Percentiles rank a stretch among this genome's conserved stretches.
These are phyloP conservation scores for Apodemia duryi DNA, from an alignment of 2,888 invertebrate genomes.

Conservation along the genomic window DNA sequence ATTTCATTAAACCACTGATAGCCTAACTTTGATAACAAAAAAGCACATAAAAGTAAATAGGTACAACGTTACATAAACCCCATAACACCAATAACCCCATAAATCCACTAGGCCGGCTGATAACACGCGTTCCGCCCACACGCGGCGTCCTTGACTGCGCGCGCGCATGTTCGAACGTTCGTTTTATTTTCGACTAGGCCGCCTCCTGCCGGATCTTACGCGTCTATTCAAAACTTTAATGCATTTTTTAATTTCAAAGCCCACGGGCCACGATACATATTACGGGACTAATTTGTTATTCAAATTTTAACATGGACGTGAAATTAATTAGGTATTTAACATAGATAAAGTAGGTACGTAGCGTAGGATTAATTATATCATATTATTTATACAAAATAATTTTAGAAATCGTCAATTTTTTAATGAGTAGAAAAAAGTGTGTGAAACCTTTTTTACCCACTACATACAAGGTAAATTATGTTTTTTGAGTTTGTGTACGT, in stretches of 20 bases:
- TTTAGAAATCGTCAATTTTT: too few species aligned
- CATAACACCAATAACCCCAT: slow-evolving; percentile 18
- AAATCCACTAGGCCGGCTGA: slow-evolving; percentile 15
- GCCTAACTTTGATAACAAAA: not conserved
- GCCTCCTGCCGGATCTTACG: slow-evolving; percentile 7
- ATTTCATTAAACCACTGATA: too few species aligned
- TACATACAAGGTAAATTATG: too few species aligned
- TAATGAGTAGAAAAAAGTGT: too few species aligned
- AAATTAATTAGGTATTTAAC: not conserved
- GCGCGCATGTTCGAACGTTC: not conserved
- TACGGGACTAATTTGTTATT: not conserved
- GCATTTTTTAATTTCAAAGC: slow-evolving; percentile 1
- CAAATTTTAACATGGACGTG: not conserved
- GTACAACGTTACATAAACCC: slow-evolving; percentile 13
- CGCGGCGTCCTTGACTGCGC: slow-evolving; percentile 12
- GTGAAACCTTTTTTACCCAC: too few species aligned
- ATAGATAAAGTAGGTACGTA: not conserved
- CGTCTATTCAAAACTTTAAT: slow-evolving; percentile 4
- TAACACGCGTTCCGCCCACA: slow-evolving; percentile 16
- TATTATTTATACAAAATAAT: too few species aligned
- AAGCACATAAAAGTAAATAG: not conserved
- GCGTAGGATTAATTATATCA: too few species aligned
- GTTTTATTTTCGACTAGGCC: slow-evolving; percentile 4
- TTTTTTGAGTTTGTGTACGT: too few species aligned
- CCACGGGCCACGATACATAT: not conserved